These are phyloP conservation scores for Dendrolimus punctatus DNA, from an alignment of 1,140 invertebrate genomes.

Conservation along the genomic window DNA sequence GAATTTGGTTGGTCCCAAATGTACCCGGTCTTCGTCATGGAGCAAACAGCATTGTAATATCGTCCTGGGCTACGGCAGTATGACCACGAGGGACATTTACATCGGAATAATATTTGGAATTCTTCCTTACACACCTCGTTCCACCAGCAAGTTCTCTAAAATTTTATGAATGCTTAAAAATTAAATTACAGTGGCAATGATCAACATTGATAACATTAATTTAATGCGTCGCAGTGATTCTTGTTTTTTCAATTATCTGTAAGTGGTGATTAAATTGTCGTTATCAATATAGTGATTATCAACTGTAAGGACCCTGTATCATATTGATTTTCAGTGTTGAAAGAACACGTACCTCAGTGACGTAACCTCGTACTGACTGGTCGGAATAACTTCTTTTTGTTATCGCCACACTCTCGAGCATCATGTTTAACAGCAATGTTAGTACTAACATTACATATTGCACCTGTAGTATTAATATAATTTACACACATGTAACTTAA, in stretches of 20 bases:
- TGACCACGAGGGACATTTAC: conserved; percentile 89
- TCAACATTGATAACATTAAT: no score
- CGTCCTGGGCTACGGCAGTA: conserved; percentile 89
- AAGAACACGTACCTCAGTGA: conserved; percentile 79
- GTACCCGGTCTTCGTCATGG: conserved; percentile 91
- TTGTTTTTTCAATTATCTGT: no score
- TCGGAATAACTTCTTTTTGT: conserved; percentile 82
- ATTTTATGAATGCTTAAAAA: conserved; percentile 5
- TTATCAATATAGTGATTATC: no score
- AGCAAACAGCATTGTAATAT: conserved; percentile 93
- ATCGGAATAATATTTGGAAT: conserved; percentile 88
- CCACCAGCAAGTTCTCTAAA: conserved; percentile 92
- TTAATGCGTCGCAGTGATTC: no score
- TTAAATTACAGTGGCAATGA: no score
- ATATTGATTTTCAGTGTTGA: conserved; percentile 5
- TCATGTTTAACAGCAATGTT: conserved; percentile 41
- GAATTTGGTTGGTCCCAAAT: conserved; percentile 87
- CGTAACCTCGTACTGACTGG: conserved; percentile 83
- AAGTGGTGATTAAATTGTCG: no score
- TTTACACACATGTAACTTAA: conserved; percentile 16
- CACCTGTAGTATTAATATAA: conserved; percentile 31
- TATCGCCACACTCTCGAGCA: conserved; percentile 48
- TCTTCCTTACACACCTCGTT: conserved; percentile 94
- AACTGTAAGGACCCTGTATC: not conserved
- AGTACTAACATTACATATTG: conserved; percentile 49